Percentiles rank a stretch among this genome's conserved stretches.
These are phyloP conservation scores for Gymnoscopelus braueri DNA, from an alignment of 2,797 vertebrate species.

Conservation along the genomic window DNA sequence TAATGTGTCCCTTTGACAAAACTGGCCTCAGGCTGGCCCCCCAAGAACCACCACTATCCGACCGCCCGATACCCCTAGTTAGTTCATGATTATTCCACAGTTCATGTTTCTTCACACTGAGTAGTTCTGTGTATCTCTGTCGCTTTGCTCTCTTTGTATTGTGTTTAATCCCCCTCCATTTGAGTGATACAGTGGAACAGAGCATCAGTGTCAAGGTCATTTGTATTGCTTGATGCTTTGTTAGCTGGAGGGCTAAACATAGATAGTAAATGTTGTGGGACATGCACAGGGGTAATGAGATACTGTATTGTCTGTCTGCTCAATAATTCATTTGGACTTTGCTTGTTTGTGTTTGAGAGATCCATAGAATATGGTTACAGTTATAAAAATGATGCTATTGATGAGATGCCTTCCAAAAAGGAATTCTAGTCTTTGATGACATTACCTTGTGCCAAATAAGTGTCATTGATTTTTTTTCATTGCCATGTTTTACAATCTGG, in stretches of 20 bases:
- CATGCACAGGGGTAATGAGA: conserved; percentile 12
- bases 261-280: conserved; percentile 1
- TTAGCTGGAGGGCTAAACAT: conserved; percentile 2
- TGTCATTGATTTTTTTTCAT: conserved; percentile 27
- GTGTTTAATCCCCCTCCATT: neutral
- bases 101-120: conserved; percentile 52
- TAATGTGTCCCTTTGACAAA: too few relatives aligned
- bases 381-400: neutral
- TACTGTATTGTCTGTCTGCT: neutral
- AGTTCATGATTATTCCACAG: conserved; percentile 55
- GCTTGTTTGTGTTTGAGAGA: conserved; percentile 10
- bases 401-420: neutral
- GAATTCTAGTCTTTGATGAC: conserved; percentile 2
- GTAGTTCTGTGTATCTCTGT: neutral
- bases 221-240: conserved; percentile 7
- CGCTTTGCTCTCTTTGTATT: neutral
- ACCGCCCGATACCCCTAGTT: conserved; percentile 43
- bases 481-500: neutral
- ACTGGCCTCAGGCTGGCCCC: too few relatives aligned
- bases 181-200: too few relatives aligned
- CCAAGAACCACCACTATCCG: too few relatives aligned
- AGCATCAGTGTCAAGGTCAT: conserved; percentile 26
- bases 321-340: conserved; percentile 17
- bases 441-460: conserved; percentile 25
- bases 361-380: neutral